Conservation (phyloP, 2,888 invertebrate genomes). For the Pilophorus perplexus region DNA sequence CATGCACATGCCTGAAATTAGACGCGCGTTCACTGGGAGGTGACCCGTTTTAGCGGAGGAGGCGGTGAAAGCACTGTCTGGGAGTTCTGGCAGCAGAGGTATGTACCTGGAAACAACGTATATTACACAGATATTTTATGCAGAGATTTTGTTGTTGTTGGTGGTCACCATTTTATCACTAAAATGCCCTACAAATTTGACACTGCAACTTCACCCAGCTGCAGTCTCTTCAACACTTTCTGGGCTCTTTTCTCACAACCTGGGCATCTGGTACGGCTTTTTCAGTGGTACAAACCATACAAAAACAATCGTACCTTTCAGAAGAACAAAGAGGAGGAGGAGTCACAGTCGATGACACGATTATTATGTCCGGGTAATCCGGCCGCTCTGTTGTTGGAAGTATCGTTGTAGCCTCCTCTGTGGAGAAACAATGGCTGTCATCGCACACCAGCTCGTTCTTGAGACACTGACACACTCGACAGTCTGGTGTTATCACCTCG, state of each 20-base stretch:
- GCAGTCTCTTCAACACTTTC: not conserved
- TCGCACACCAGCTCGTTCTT: slow-evolving; percentile 73
- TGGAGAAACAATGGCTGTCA: slow-evolving; percentile 55
- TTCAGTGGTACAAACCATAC: too few relatives aligned
- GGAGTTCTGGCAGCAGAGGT: slow-evolving; percentile 50
- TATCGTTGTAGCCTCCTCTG: slow-evolving; percentile 38
- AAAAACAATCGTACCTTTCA: slow-evolving; percentile 8
- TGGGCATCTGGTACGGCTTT: too few relatives aligned
- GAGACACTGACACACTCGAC: slow-evolving; percentile 75
- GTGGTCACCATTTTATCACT: too few relatives aligned
- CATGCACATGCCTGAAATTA: slow-evolving; percentile 22
- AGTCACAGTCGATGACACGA: slow-evolving; percentile 52
- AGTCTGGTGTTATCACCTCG: slow-evolving; percentile 58
- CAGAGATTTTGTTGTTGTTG: too few relatives aligned
- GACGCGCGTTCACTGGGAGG: slow-evolving; percentile 29
- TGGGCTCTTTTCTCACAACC: too few relatives aligned
- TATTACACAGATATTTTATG: not conserved
- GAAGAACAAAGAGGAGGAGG: slow-evolving; percentile 55
- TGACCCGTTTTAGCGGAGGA: slow-evolving; percentile 34
- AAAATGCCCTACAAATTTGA: too few relatives aligned
- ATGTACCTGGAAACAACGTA: slow-evolving; percentile 40
- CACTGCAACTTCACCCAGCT: too few relatives aligned
- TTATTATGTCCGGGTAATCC: slow-evolving; percentile 46
- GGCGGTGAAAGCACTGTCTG: slow-evolving; percentile 53
- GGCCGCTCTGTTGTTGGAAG: slow-evolving; percentile 27